Evolutionary conservation across 2,797 vertebrate genomes (phyloP).

Genomic region (Tenualosa ilisha): DNA sequence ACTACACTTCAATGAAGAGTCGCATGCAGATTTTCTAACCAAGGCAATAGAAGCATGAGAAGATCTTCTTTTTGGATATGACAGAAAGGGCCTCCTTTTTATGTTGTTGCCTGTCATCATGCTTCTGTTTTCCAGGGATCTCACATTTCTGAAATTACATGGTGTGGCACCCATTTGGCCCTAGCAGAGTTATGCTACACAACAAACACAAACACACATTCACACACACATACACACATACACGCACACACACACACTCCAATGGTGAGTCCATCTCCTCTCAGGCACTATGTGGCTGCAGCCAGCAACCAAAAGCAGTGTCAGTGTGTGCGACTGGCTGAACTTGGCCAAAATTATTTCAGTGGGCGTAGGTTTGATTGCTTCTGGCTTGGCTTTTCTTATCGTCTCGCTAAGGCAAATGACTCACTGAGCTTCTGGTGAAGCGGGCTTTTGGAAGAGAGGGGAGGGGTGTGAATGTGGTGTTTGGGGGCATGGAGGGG

Average conservation of each 20-base stretch:
- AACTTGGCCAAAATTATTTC: not conserved
- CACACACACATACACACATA: no score
- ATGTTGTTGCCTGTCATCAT: not conserved
- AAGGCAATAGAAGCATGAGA: not conserved
- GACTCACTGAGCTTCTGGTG: not conserved
- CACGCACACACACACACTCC: not conserved
- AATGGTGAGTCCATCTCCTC: not conserved
- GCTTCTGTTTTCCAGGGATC: not conserved
- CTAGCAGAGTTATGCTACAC: not conserved
- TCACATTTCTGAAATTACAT: not conserved
- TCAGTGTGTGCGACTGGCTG: not conserved
- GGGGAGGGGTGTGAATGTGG: no score
- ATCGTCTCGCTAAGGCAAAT: not conserved
- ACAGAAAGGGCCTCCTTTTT: not conserved
- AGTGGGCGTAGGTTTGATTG: not conserved
- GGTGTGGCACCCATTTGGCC: no score
- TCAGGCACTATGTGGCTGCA: no score
- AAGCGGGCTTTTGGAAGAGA: not conserved
- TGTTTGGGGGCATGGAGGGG: no score
- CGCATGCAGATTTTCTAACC: not conserved
- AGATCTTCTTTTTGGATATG: not conserved
- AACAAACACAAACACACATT: not conserved
- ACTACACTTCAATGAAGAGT: not conserved
- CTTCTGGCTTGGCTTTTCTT: not conserved
- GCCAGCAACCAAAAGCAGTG: no score